Evolutionary conservation across 2,797 vertebrate genomes (phyloP), one percentile per base, ranked within the genome.

Genomic region (Sebastes variabilis): DNA sequence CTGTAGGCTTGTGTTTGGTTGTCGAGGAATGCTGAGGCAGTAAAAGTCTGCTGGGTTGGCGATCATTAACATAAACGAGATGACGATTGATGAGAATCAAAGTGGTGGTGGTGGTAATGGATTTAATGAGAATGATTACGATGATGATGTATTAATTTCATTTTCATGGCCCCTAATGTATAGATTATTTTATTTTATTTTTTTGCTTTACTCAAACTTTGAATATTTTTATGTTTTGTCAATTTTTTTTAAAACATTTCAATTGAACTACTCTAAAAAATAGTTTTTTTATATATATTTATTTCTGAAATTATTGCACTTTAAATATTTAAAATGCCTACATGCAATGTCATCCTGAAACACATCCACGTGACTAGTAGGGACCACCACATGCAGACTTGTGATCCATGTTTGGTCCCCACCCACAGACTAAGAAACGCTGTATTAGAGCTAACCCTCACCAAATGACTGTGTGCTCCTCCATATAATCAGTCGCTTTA

Each of bases 21-120:
- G 93, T 93, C 79, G 58, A 84, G 93, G 93, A 96, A 95, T 94
- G 92, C 83, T 65, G 77, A 77, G 49, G 74, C 78, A 36, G 66
- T 71, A 68, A 69, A 74, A 75, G 46, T 77, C 64, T 29, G 70
- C 52, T 54, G 13, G 67, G 46, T 77, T 66, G 66, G 46, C 58
- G 70, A 86, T 80, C 56, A 76, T 74, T 77, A 52, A 58, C 74
- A 68, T 52, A 34, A 75, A 75, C 59, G 55, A 68, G 16, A 91
- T 58, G 22, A 58, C 25, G 59, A 83, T 42, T 70, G 59, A 81
- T 74, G 75, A 61, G 54, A 46, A 71, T 77, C 42, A 72, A 56
- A 60, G 52, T 34, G 18, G 22, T 24, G 16, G 25, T 34, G 13
- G 25, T 25, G 20, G 20, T 22, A 55, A 29, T n/a, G 18, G 32